Conservation (phyloP, 2,113 vertebrate genomes). For the Theristicus caerulescens region DNA sequence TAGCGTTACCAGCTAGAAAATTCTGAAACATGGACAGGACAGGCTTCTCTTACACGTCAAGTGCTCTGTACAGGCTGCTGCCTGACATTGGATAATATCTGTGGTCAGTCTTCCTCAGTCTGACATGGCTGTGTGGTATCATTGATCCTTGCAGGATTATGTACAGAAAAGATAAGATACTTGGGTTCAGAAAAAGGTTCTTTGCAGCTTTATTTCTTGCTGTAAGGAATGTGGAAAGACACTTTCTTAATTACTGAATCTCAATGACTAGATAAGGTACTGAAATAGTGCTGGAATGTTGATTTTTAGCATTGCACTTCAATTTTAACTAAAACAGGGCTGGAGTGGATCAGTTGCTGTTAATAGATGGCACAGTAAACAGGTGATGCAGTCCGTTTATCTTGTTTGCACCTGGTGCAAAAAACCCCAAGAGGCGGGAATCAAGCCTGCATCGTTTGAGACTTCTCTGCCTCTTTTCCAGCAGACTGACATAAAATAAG, state of each 20-base stretch:
- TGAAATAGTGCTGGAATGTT: background rate
- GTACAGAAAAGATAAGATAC: background rate
- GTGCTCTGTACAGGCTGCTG: background rate
- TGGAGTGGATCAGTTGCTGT: background rate
- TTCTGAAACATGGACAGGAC: background rate
- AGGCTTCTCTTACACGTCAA: background rate
- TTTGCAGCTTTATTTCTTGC: background rate
- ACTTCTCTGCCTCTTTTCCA: background rate
- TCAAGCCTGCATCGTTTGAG: background rate
- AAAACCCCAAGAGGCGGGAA: background rate
- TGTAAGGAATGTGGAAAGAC: background rate
- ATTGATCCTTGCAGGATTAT: background rate
- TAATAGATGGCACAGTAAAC: background rate
- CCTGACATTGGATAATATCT: background rate
- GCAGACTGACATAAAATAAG: background rate
- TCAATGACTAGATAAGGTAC: background rate
- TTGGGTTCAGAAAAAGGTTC: background rate
- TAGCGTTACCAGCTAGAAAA: background rate
- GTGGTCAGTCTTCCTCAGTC: background rate
- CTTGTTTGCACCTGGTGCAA: background rate
- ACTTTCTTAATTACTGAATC: background rate
- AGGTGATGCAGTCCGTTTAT: background rate
- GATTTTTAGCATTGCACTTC: background rate
- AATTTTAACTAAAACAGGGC: background rate
- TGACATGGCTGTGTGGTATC: background rate